Evolutionary conservation across 2,888 invertebrate species (phyloP), one percentile per base, ranked within the genome.

Genomic region (Apamea anceps): DNA sequence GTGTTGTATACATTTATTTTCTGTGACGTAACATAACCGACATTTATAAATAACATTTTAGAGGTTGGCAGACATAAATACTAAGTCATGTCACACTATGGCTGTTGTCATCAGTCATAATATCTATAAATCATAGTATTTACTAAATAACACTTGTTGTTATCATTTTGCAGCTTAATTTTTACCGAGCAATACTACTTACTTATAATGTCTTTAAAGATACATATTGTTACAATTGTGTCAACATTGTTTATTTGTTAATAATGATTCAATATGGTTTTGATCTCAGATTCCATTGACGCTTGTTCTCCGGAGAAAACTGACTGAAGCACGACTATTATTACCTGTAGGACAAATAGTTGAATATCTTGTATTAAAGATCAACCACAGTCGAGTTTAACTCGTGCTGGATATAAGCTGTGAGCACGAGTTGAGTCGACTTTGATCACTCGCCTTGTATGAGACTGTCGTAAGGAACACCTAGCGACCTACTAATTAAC

Each of bases 391-490:
- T 28, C 63, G 54, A 48, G 75, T 75, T 25, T 28, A 82, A 18
- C 48, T 75, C 37, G 62, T 57, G 67, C 25, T 80, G 62, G 37
- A 76, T 28, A 45, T 68, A 68, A 57, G 77, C 62, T 83, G 83
- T 25, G 77, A 82, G 18, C 80, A 57, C 54, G 51, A 32, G 66
- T 54, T 60, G 62, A 80, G 67, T 45, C 32, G 45, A 83, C 45
- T 80, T 83, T 76, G 62, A 80, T 83, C 62, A 82, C 67, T 68
- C 15, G 45, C 51, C 13, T 28, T 8, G 45, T 28, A 62, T 54
- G 21, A 54, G 82, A 45, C 25, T 62, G 13, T n/a, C 45, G 45
- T 15, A 54, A 63, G 18, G 8, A 37, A n/a, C 45, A 57, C 7
- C 48, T 32, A 63, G 25, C 48, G 15, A 12, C 7, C 32, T 1